Conservation (phyloP, 2,888 invertebrate genomes). For the Chorisops tibialis region DNA sequence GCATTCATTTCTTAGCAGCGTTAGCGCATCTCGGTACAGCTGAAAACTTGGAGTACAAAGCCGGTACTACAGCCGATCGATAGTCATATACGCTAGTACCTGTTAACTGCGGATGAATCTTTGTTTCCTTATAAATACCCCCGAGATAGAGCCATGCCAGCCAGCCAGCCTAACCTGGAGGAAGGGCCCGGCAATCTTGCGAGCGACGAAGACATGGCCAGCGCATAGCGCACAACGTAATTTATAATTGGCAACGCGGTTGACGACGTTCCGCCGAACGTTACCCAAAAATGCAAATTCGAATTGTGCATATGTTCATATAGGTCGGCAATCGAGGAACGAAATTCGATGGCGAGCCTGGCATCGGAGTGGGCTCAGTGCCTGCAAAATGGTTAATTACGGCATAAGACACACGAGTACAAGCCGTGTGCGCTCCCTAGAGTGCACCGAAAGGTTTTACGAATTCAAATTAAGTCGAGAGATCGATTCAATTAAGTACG, state of each 20-base stretch:
- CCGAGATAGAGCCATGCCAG: background rate
- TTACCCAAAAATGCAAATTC: conserved; percentile 32
- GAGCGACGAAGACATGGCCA: background rate
- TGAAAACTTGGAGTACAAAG: no score
- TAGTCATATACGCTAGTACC: background rate
- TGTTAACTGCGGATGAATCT: conserved; percentile 7
- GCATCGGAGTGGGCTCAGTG: no score
- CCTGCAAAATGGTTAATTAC: conserved; percentile 17
- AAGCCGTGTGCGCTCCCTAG: conserved; percentile 1
- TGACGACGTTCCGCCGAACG: conserved; percentile 31
- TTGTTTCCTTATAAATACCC: conserved; percentile 12
- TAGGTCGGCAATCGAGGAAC: no score
- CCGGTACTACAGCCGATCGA: no score
- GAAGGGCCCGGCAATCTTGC: background rate
- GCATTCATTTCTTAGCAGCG: background rate
- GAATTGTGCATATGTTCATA: background rate
- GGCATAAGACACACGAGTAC: background rate
- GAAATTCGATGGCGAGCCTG: no score
- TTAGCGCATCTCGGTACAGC: no score
- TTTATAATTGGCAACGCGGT: conserved; percentile 32
- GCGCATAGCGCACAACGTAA: conserved; percentile 27
- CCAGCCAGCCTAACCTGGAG: background rate
- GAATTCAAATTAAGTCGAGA: conserved; percentile 24
- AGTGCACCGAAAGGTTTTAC: conserved; percentile 1
- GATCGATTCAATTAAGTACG: conserved; percentile 25